Conservation (phyloP, 1,140 invertebrate species). For the Achatina immaculata region DNA sequence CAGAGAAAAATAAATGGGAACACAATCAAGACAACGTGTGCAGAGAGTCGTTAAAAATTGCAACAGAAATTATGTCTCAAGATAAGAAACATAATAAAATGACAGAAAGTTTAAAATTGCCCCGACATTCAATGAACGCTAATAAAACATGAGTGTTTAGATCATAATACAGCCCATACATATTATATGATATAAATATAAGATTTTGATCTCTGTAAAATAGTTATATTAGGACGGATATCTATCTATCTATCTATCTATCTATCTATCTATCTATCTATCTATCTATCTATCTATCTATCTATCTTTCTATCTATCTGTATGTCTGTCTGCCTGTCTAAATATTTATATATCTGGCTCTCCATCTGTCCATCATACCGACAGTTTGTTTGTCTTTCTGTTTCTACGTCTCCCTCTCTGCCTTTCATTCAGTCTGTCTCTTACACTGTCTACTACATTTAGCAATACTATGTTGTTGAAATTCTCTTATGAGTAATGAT, state of each 20-base stretch:
- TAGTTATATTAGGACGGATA: no score
- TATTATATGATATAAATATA: no score
- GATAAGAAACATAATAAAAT: no score
- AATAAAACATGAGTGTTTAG: no score
- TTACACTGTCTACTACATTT: neutral
- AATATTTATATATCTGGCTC: neutral
- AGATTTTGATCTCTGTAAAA: no score
- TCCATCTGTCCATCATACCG: neutral
- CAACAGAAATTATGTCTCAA: no score
- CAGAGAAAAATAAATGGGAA: no score
- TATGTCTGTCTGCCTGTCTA: neutral
- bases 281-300: constrained; percentile 4
- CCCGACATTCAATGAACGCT: no score
- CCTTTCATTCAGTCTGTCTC: neutral
- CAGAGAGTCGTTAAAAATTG: no score
- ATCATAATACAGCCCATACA: no score
- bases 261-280: constrained; percentile 4
- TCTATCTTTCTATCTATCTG: constrained; percentile 4
- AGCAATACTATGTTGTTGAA: neutral
- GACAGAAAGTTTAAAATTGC: no score
- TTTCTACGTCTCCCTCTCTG: neutral
- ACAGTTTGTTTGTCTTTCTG: neutral
- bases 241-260: constrained; percentile 4
- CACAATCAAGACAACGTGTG: no score
- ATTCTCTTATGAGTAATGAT: neutral